These are phyloP conservation scores for Autographa gamma DNA, from an alignment of 2,888 invertebrate species.

Conservation along the genomic window DNA sequence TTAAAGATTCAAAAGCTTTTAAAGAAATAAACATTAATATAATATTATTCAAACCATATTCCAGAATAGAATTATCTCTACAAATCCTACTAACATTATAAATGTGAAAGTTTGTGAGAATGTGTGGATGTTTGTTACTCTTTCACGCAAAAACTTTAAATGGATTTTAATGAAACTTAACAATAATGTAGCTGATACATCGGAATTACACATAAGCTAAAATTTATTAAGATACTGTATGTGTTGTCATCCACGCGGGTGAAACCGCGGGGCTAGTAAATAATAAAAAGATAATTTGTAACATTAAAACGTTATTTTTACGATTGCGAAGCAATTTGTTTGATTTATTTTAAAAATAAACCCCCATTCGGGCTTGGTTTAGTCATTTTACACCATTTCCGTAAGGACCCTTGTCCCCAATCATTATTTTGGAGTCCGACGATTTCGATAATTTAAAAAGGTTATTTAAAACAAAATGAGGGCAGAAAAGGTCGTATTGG, in stretches of 20 bases:
- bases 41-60: neutral
- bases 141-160: no score
- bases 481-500: slow-evolving; percentile 10
- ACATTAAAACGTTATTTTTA: slow-evolving; percentile 39
- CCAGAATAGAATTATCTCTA: no score
- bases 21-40: neutral
- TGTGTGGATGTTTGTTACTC: no score
- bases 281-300: slow-evolving; percentile 6
- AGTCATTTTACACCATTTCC: slow-evolving; percentile 48
- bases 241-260: no score
- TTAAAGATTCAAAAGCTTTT: neutral
- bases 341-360: slow-evolving; percentile 56
- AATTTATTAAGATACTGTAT: no score
- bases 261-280: neutral
- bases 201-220: no score
- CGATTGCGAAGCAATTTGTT: slow-evolving; percentile 52
- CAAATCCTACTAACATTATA: no score
- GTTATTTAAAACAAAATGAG: slow-evolving; percentile 23
- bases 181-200: no score
- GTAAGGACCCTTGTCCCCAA: slow-evolving; percentile 25
- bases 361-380: slow-evolving; percentile 26
- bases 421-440: slow-evolving; percentile 39
- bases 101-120: no score
- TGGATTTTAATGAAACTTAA: no score
- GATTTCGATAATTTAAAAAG: slow-evolving; percentile 41